Conservation (phyloP, 2,113 vertebrate genomes). For the Falco punctatus region DNA sequence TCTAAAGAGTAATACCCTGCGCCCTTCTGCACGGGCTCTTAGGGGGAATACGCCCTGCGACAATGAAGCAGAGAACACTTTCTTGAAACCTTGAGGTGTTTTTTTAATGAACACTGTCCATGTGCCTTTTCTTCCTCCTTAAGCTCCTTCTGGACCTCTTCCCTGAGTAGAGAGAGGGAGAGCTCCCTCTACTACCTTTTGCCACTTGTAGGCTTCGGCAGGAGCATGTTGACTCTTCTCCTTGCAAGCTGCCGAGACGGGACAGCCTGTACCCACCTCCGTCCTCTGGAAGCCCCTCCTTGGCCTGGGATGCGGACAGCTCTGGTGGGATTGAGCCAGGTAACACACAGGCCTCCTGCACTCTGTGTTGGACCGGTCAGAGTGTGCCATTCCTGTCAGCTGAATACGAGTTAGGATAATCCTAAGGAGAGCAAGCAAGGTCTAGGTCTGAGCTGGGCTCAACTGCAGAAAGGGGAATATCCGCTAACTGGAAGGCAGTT, state of each 20-base stretch:
- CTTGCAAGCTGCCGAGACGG: neutral
- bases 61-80: neutral
- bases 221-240: neutral
- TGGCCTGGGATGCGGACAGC: rapidly evolving
- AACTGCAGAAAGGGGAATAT: neutral
- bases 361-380: neutral
- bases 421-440: neutral
- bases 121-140: neutral
- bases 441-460: neutral
- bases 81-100: neutral
- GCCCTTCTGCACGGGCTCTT: rapidly evolving
- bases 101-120: neutral
- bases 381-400: neutral
- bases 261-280: neutral
- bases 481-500: neutral
- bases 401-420: neutral
- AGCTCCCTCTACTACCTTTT: neutral
- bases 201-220: neutral
- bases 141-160: neutral
- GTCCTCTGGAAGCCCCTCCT: neutral
- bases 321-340: neutral
- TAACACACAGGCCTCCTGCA: neutral
- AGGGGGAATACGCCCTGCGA: neutral
- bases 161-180: rapidly evolving
- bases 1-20: neutral